Conservation (phyloP, 64 coral and sea anemone genomes). For the Montipora efflorescens region DNA sequence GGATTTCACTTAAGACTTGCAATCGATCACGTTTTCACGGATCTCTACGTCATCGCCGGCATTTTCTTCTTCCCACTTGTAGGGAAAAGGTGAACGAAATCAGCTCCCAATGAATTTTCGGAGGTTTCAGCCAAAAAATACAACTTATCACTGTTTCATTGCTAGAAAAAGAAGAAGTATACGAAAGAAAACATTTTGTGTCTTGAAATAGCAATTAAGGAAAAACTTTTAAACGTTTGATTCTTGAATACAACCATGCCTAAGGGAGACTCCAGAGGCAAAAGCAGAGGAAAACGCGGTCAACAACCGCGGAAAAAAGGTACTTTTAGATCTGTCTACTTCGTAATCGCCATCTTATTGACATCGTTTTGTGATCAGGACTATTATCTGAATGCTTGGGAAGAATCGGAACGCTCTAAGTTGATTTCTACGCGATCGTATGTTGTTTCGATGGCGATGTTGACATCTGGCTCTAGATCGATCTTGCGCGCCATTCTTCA, state of each 20-base stretch:
- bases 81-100: constrained; percentile 77
- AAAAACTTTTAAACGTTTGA: constrained; percentile 28
- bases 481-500: constrained; percentile 25
- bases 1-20: background rate
- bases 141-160: constrained; percentile 80
- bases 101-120: constrained; percentile 90
- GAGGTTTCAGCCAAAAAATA: constrained; percentile 73
- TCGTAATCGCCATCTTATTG: background rate
- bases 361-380: background rate
- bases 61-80: constrained; percentile 92
- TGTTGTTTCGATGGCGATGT: background rate
- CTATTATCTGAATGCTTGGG: background rate
- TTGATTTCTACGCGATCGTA: background rate
- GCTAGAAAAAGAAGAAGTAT: constrained; percentile 91
- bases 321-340: constrained; percentile 46
- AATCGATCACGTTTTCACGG: constrained; percentile 41
- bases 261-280: constrained; percentile 82
- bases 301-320: constrained; percentile 68
- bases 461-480: background rate
- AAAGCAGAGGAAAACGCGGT: constrained; percentile 77
- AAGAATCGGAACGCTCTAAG: background rate
- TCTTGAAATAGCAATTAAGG: constrained; percentile 77
- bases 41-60: constrained; percentile 84
- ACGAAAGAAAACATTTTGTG: constrained; percentile 93
- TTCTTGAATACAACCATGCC: constrained; percentile 77